These are phyloP conservation scores for Drosophila nigricruria DNA, from an alignment of 2,888 invertebrate species.

Conservation along the genomic window DNA sequence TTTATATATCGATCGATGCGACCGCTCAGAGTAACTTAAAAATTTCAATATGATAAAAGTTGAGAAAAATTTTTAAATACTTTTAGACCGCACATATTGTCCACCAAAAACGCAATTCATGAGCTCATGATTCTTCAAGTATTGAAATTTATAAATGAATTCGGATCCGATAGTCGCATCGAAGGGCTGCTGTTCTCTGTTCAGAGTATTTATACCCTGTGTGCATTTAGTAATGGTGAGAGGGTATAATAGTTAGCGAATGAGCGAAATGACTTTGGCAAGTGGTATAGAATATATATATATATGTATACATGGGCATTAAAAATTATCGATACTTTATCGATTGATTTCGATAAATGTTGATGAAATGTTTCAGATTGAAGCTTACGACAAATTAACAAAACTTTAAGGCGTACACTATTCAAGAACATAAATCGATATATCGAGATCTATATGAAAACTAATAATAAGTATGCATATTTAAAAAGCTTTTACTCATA, in stretches of 20 bases:
- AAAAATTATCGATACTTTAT: too few species aligned
- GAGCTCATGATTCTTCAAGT: conserved; percentile 32
- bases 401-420: too few species aligned
- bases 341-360: too few species aligned
- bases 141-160: conserved; percentile 51
- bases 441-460: not conserved
- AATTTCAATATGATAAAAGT: conserved; percentile 19
- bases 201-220: conserved; percentile 25
- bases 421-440: not conserved
- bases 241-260: not conserved
- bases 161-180: conserved; percentile 33
- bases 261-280: not conserved
- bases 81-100: conserved; percentile 35
- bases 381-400: too few species aligned
- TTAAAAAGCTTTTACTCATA: not conserved
- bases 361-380: too few species aligned
- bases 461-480: not conserved
- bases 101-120: conserved; percentile 26
- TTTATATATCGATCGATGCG: conserved; percentile 49
- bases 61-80: conserved; percentile 33
- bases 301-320: too few species aligned
- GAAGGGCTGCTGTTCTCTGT: conserved; percentile 21
- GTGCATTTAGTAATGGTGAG: not conserved
- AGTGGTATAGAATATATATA: not conserved
- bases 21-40: conserved; percentile 30